A percentile compares a stretch with the other conserved stretches of the same genome.
Conservation (phyloP, 2,797 vertebrate species). For the Hephaestus fuliginosus region DNA sequence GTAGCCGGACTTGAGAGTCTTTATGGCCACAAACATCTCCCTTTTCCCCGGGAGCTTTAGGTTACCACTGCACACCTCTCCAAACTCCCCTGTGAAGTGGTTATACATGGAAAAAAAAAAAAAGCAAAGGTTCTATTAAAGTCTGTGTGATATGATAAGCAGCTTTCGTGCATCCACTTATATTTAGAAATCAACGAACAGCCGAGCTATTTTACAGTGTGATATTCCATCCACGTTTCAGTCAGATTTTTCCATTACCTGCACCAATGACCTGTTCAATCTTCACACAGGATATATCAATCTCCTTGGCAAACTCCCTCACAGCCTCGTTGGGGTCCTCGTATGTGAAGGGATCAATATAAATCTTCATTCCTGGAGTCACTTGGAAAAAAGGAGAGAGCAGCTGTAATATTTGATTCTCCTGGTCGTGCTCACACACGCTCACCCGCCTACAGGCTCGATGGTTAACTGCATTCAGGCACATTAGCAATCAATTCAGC, state of each 20-base stretch:
- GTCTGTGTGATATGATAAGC: not conserved
- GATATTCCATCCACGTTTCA: constrained; percentile 50
- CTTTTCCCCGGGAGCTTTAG: constrained; percentile 97
- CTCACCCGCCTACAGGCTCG: constrained; percentile 19
- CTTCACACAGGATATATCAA: constrained; percentile 99
- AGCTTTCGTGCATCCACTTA: constrained; percentile 17
- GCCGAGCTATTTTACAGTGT: constrained; percentile 6
- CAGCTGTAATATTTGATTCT: constrained; percentile 78
- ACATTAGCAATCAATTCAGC: constrained; percentile 56
- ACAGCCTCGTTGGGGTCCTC: constrained; percentile 99
- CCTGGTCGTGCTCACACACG: constrained; percentile 32
- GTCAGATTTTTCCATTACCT: constrained; percentile 87
- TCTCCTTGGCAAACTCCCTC: constrained; percentile 98
- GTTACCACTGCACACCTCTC: constrained; percentile 98
- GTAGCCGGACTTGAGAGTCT: constrained; percentile 97
- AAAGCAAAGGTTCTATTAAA: not conserved
- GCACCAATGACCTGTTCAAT: constrained; percentile 99
- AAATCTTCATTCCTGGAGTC: constrained; percentile 99
- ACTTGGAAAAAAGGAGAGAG: constrained; percentile 87
- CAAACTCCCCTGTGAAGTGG: constrained; percentile 92
- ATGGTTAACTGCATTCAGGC: constrained; percentile 38
- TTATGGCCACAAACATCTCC: constrained; percentile 99
- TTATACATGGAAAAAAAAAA: constrained; percentile 2
- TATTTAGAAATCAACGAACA: constrained; percentile 51
- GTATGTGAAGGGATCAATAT: constrained; percentile 99